A percentile compares a stretch with the other conserved stretches of the same genome.
These are phyloP conservation scores for Candidula unifasciata DNA, from an alignment of 2,888 invertebrate genomes.

Conservation along the genomic window DNA sequence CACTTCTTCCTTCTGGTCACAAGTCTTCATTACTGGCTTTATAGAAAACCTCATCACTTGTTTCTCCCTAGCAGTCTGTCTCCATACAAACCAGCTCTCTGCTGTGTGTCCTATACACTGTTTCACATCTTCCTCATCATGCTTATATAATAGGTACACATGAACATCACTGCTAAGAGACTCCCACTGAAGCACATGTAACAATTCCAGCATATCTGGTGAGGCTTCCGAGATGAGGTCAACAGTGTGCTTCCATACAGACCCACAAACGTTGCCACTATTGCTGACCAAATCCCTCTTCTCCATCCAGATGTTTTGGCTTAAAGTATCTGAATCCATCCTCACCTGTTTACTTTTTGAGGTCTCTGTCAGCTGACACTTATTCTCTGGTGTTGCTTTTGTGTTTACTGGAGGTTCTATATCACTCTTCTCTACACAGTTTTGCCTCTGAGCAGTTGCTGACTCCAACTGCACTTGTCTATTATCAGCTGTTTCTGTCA, in stretches of 20 bases:
- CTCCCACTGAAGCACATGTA: constrained; percentile 34
- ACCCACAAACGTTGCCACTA: too few species aligned
- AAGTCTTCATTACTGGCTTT: neutral
- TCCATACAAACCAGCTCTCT: constrained; percentile 25
- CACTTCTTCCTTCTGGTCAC: neutral
- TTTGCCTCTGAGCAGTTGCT: neutral
- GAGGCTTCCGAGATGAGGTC: neutral
- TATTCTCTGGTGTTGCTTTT: neutral
- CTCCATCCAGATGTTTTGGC: neutral
- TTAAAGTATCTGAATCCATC: neutral
- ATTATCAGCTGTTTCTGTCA: neutral
- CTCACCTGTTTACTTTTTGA: neutral
- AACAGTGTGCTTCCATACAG: neutral
- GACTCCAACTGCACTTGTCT: too few species aligned
- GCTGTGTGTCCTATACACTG: constrained; percentile 9
- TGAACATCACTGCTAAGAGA: neutral
- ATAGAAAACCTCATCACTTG: neutral
- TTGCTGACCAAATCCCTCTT: neutral
- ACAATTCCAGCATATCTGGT: neutral
- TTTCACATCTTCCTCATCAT: neutral
- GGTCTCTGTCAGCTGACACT: neutral
- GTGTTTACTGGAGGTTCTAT: neutral
- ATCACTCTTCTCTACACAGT: neutral
- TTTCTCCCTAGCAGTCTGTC: neutral
- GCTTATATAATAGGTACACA: constrained; percentile 3